These are phyloP conservation scores for Aphyosemion australe DNA, from an alignment of 2,113 vertebrate genomes.

Conservation along the genomic window DNA sequence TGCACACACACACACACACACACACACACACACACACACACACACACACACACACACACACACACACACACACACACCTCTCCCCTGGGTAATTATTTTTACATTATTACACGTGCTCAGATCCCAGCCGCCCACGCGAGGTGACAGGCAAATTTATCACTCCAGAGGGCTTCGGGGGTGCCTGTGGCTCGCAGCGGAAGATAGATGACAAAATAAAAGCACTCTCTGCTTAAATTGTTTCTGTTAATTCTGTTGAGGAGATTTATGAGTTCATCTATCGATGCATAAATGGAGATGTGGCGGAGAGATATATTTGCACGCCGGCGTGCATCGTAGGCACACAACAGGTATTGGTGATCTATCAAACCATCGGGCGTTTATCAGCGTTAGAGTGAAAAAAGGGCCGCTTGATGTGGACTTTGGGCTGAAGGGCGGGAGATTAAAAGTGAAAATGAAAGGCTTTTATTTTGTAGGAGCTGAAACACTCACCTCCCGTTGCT, in stretches of 20 bases:
- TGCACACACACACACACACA: conserved; percentile 28
- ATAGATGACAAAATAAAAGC: conserved; percentile 87
- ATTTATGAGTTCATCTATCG: conserved; percentile 82
- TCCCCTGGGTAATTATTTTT: conserved; percentile 87
- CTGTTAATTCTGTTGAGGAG: conserved; percentile 83
- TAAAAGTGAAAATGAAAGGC: background rate
- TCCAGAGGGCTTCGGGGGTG: conserved; percentile 69
- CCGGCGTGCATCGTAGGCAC: conserved; percentile 51
- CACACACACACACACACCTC: conserved; percentile 41
- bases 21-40: conserved; percentile 24
- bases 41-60: conserved; percentile 9
- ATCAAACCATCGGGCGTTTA: conserved; percentile 63
- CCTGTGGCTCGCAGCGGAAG: conserved; percentile 68
- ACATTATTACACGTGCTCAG: conserved; percentile 87
- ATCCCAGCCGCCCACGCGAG: conserved; percentile 78
- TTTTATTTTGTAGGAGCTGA: background rate
- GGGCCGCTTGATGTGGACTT: conserved; percentile 4
- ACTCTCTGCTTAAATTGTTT: conserved; percentile 85
- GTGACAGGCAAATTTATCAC: conserved; percentile 87
- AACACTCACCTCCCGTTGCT: conserved; percentile 95
- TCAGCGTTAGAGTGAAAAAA: conserved; percentile 45
- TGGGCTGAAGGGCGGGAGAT: conserved; percentile 4
- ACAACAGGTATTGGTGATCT: conserved; percentile 68
- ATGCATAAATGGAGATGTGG: conserved; percentile 73
- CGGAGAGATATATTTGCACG: conserved; percentile 62